Evolutionary conservation across 2,888 invertebrate genomes (phyloP).

Genomic region (Dolichomitus sp.): DNA sequence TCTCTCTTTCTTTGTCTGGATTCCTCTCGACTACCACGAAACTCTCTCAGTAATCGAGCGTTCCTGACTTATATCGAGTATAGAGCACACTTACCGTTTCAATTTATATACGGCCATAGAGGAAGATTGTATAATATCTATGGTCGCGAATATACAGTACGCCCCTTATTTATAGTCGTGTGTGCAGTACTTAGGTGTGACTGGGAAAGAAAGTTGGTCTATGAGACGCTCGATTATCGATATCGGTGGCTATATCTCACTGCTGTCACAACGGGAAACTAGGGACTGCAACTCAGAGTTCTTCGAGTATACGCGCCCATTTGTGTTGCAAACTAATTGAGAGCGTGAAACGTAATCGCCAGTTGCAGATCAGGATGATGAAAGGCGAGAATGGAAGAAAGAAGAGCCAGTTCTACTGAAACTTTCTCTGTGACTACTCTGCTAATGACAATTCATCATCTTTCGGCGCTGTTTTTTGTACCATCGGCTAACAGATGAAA

Average conservation of each 20-base stretch:
- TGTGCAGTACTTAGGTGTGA: conserved; percentile 71
- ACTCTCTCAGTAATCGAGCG: conserved; percentile 40
- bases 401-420: conserved; percentile 1
- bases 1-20: conserved; percentile 22
- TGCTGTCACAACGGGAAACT: not conserved
- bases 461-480: conserved; percentile 1
- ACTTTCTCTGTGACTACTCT: conserved; percentile 26
- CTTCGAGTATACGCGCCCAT: not conserved
- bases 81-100: conserved; percentile 67
- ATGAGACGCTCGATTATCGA: conserved; percentile 18
- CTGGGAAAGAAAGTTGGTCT: conserved; percentile 72
- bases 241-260: conserved; percentile 3
- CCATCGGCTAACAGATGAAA: not conserved
- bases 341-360: conserved; percentile 18
- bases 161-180: conserved; percentile 74
- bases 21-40: conserved; percentile 19
- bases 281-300: not conserved
- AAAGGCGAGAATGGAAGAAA: conserved; percentile 22
- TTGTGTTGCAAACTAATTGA: conserved; percentile 28
- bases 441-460: conserved; percentile 28
- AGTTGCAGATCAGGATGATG: conserved; percentile 27
- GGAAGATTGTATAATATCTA: conserved; percentile 7
- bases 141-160: not conserved
- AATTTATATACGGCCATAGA: conserved; percentile 53
- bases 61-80: conserved; percentile 47